phyloP scores from a whole-genome alignment of 2,888 invertebrate species.

The Brenthis hecate region DNA sequence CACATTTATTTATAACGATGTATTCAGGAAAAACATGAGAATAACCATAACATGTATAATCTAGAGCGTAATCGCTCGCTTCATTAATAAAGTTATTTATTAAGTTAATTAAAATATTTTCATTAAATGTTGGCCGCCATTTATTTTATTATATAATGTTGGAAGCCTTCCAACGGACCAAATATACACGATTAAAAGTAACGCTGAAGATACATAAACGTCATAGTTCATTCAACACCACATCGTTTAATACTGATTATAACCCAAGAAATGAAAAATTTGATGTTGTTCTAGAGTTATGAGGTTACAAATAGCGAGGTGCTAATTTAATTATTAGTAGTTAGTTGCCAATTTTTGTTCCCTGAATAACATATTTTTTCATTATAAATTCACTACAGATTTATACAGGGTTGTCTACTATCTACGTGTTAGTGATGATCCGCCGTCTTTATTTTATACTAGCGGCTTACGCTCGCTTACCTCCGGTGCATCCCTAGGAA shows the following conservation, averaged over 20 bases:
- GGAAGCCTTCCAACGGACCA: constrained; percentile 33
- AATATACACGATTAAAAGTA: constrained; percentile 32
- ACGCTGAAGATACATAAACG: constrained; percentile 30
- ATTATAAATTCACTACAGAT: constrained; percentile 21
- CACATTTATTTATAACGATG: too few species aligned
- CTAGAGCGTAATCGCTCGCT: too few species aligned
- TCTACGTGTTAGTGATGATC: too few species aligned
- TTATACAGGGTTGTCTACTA: background rate
- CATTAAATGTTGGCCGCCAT: constrained; percentile 2
- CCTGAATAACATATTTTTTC: constrained; percentile 36
- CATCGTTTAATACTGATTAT: constrained; percentile 18
- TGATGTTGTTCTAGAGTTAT: constrained; percentile 20
- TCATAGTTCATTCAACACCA: constrained; percentile 33
- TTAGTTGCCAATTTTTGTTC: constrained; percentile 42
- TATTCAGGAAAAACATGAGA: too few species aligned
- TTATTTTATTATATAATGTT: constrained; percentile 20
- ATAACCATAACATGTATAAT: too few species aligned
- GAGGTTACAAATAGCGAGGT: constrained; percentile 26
- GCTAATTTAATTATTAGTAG: constrained; percentile 36
- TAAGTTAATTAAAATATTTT: constrained; percentile 8
- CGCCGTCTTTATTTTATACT: too few species aligned
- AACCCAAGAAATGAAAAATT: constrained; percentile 27
- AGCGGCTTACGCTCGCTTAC: too few species aligned
- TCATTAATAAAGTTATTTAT: background rate
- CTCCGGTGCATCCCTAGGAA: too few species aligned